Percentiles rank a stretch among this genome's conserved stretches.
phyloP scores from a whole-genome alignment of 2,888 invertebrate genomes.

The Drosophila koepferae region DNA sequence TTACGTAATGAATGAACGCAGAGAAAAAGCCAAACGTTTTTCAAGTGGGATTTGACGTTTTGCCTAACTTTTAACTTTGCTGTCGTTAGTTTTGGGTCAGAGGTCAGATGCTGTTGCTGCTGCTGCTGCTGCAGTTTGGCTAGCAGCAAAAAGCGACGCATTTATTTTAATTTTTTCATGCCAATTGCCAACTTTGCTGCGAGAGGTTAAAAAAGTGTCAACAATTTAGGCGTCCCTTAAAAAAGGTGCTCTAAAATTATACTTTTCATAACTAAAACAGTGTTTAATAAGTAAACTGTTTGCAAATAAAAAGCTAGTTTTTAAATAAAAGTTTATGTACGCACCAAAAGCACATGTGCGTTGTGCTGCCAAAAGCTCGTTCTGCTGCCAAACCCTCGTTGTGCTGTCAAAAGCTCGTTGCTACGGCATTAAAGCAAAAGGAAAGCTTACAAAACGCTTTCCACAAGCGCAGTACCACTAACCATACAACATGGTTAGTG shows the following conservation, averaged over 20 bases:
- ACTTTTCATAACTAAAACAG: not conserved
- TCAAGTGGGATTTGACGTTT: constrained; percentile 25
- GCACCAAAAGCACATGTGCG: not conserved
- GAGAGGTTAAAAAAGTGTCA: constrained; percentile 2
- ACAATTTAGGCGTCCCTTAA: not conserved
- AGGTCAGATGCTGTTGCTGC: constrained; percentile 1
- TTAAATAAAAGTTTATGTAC: not conserved
- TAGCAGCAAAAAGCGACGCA: constrained; percentile 13
- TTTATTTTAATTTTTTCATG: constrained; percentile 12
- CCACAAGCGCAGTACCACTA: too few species aligned
- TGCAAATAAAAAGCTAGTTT: not conserved
- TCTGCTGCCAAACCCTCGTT: too few species aligned
- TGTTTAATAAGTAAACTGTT: not conserved
- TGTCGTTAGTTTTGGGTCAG: constrained; percentile 9
- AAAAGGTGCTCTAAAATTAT: constrained; percentile 4
- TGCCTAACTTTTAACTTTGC: constrained; percentile 13
- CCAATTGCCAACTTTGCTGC: not conserved
- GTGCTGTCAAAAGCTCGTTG: constrained; percentile 10
- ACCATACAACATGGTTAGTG: too few species aligned
- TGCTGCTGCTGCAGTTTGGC: not conserved
- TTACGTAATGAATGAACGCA: constrained; percentile 4
- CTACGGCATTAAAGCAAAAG: not conserved
- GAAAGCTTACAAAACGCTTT: not conserved
- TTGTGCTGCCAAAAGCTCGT: constrained; percentile 8
- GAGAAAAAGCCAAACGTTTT: constrained; percentile 14